Conservation (phyloP, 2,113 vertebrate genomes). For the Dicaeum eximium region DNA sequence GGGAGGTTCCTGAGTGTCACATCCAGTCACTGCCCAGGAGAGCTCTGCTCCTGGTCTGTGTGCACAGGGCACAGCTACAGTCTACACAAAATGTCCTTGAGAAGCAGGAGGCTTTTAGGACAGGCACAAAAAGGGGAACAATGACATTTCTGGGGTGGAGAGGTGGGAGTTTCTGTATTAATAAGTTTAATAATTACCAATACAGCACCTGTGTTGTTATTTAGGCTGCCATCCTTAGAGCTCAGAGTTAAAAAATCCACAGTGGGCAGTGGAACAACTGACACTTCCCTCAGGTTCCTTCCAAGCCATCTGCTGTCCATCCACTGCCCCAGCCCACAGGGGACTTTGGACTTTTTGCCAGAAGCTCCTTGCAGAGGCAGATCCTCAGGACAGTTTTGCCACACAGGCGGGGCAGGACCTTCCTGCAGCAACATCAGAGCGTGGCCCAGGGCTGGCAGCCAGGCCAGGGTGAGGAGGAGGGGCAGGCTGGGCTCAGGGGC, state of each 20-base stretch:
- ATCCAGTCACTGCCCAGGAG: not conserved
- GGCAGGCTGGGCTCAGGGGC: not conserved
- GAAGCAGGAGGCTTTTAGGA: not conserved
- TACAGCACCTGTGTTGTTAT: not conserved
- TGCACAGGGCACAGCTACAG: not conserved
- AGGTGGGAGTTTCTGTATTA: not conserved
- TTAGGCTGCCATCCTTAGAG: not conserved
- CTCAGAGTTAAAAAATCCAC: not conserved
- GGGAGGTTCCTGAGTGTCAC: not conserved
- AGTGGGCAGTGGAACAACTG: not conserved
- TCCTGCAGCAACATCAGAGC: not conserved
- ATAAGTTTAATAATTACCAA: not conserved
- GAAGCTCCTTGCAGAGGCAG: not conserved
- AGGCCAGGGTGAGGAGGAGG: not conserved
- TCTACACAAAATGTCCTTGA: not conserved
- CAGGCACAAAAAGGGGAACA: not conserved
- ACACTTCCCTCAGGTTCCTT: not conserved
- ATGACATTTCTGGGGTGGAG: not conserved
- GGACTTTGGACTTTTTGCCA: not conserved
- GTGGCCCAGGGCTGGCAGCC: not conserved
- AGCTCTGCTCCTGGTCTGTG: rapidly evolving
- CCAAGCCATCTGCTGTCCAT: not conserved
- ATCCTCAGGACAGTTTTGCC: not conserved
- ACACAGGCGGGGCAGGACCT: not conserved
- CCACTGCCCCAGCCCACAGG: rapidly evolving